These are phyloP conservation scores for Brachypalpus laphriformis DNA, from an alignment of 2,888 invertebrate species.

Conservation along the genomic window DNA sequence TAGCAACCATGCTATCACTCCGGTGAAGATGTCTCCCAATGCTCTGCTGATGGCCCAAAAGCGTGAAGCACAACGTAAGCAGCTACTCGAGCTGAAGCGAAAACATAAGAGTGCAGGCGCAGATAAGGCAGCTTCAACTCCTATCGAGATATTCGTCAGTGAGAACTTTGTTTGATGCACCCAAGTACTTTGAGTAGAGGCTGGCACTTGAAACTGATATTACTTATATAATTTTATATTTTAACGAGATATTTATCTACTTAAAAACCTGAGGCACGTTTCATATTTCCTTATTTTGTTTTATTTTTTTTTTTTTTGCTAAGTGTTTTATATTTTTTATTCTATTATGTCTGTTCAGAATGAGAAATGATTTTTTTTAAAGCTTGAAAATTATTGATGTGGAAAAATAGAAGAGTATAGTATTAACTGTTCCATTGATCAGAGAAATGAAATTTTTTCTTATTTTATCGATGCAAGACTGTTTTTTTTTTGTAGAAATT, in stretches of 20 bases:
- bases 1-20: conserved; percentile 8
- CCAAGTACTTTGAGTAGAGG: conserved; percentile 47
- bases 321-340: conserved; percentile 2
- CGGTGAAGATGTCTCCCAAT: conserved; percentile 69
- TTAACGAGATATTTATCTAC: conserved; percentile 51
- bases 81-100: conserved; percentile 86
- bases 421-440: conserved; percentile 31
- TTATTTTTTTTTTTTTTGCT: not conserved
- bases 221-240: conserved; percentile 39
- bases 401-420: conserved; percentile 1
- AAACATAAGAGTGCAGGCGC: conserved; percentile 74
- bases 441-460: not conserved
- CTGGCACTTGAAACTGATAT: conserved; percentile 64
- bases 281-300: conserved; percentile 16
- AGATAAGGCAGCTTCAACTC: conserved; percentile 44
- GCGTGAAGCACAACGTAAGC: conserved; percentile 88
- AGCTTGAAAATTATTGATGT: not conserved
- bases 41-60: conserved; percentile 83
- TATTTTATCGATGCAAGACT: conserved; percentile 43
- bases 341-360: not conserved
- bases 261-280: conserved; percentile 56
- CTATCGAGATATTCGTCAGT: conserved; percentile 61
- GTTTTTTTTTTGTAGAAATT: conserved; percentile 49
- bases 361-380: not conserved
- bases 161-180: conserved; percentile 53